Evolutionary conservation across 2,797 vertebrate species (phyloP).

Genomic region (Sandelia bainsii): DNA sequence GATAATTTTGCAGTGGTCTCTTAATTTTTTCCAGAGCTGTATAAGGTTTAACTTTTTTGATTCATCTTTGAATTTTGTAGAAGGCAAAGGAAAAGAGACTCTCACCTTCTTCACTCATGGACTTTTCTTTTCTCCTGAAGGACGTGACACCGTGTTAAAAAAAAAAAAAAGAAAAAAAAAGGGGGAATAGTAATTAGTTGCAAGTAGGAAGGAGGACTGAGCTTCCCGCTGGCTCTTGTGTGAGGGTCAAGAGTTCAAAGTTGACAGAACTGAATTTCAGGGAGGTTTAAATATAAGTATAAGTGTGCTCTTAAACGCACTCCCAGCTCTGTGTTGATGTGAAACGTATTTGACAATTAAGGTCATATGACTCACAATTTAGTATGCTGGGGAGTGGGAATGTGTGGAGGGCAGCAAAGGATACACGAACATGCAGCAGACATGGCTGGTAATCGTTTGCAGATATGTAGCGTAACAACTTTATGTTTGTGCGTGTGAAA

Average conservation of each 20-base stretch:
- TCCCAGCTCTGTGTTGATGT: slow-evolving; percentile 60
- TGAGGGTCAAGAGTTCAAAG: slow-evolving; percentile 56
- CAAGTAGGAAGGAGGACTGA: slow-evolving; percentile 1
- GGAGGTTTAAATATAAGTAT: slow-evolving; percentile 24
- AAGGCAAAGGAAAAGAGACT: slow-evolving; percentile 11
- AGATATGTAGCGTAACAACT: neutral
- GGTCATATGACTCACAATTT: slow-evolving; percentile 49
- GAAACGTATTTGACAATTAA: slow-evolving; percentile 61
- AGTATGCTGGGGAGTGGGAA: slow-evolving; percentile 28
- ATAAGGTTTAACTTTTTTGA: neutral
- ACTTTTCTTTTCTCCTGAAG: slow-evolving; percentile 41
- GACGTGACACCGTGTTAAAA: slow-evolving; percentile 3
- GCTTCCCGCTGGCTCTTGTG: slow-evolving; percentile 22
- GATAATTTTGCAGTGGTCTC: no score
- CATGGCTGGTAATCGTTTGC: neutral
- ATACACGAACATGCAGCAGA: slow-evolving; percentile 20
- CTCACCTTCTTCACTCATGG: slow-evolving; percentile 21
- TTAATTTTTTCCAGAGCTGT: no score
- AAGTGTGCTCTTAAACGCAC: slow-evolving; percentile 39
- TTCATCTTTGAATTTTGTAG: neutral
- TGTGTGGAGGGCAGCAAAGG: neutral
- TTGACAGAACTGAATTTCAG: slow-evolving; percentile 46
- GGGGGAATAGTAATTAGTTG: slow-evolving; percentile 25
- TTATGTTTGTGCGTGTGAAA: neutral
- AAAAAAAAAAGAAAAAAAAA: neutral